Conservation (phyloP, 2,888 invertebrate genomes). For the Parnassius mnemosyne region DNA sequence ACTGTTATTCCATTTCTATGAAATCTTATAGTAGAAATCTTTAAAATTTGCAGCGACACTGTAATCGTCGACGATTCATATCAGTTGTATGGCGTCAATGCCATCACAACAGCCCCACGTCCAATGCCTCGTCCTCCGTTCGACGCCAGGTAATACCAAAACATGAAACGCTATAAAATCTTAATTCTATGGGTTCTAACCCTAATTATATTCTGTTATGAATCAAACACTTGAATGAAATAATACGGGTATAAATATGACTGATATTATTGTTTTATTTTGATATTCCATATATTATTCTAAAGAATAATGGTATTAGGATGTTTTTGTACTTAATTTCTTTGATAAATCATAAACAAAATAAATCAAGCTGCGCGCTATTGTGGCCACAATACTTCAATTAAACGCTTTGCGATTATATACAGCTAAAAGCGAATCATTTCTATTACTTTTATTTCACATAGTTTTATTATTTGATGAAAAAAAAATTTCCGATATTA, state of each 20-base stretch:
- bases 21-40: background rate
- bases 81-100: conserved; percentile 62
- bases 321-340: no score
- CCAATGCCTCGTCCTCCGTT: conserved; percentile 68
- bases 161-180: background rate
- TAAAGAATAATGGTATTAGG: no score
- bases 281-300: no score
- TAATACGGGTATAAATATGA: no score
- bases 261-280: no score
- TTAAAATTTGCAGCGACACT: conserved; percentile 51
- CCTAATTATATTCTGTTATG: background rate
- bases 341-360: no score
- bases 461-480: no score
- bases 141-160: conserved; percentile 58
- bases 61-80: conserved; percentile 67
- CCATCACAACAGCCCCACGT: conserved; percentile 57
- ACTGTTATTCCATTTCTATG: no score
- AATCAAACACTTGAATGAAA: no score
- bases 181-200: background rate
- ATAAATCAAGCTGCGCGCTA: conserved; percentile 46
- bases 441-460: background rate
- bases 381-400: conserved; percentile 61
- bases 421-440: background rate
- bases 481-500: no score
- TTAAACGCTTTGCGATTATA: background rate